A percentile compares a stretch with the other conserved stretches of the same genome.
phyloP scores from a whole-genome alignment of 2,113 vertebrate genomes.

The Cyprinodon tularosa region DNA sequence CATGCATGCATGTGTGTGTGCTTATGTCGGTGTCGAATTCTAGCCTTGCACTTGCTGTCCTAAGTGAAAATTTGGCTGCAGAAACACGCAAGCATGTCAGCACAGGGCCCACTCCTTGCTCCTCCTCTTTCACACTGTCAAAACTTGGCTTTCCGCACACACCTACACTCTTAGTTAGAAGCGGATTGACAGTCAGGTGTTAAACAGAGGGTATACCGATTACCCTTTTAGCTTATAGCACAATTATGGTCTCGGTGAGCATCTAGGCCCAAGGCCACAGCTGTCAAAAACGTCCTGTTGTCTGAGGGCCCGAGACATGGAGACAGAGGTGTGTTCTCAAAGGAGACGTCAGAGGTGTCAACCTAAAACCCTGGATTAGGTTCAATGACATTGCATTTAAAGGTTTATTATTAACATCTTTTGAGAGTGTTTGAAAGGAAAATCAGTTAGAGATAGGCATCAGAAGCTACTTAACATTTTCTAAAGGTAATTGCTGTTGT shows the following conservation, averaged over 20 bases:
- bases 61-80: slow-evolving; percentile 56
- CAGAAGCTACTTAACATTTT: slow-evolving; percentile 7
- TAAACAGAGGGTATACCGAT: slow-evolving; percentile 66
- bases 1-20: slow-evolving; percentile 14
- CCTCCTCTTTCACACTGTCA: slow-evolving; percentile 58
- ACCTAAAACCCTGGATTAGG: slow-evolving; percentile 52
- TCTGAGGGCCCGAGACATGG: slow-evolving; percentile 40
- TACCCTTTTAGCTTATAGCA: slow-evolving; percentile 67
- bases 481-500: neutral
- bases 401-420: slow-evolving; percentile 38
- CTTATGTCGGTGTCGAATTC: slow-evolving; percentile 31
- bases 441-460: neutral
- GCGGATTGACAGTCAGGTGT: slow-evolving; percentile 56
- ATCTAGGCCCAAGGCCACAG: slow-evolving; percentile 63
- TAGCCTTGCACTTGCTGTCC: slow-evolving; percentile 28
- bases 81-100: slow-evolving; percentile 64
- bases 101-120: slow-evolving; percentile 54
- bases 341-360: slow-evolving; percentile 7
- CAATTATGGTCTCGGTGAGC: slow-evolving; percentile 66
- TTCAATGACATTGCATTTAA: slow-evolving; percentile 50
- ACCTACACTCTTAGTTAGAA: slow-evolving; percentile 28
- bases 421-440: slow-evolving; percentile 24
- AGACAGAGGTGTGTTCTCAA: slow-evolving; percentile 38
- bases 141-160: slow-evolving; percentile 58
- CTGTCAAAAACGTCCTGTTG: slow-evolving; percentile 57